Evolutionary conservation across 2,888 invertebrate genomes (phyloP), one percentile per base, ranked within the genome.

Genomic region (Dasysyrphus tricinctus): DNA sequence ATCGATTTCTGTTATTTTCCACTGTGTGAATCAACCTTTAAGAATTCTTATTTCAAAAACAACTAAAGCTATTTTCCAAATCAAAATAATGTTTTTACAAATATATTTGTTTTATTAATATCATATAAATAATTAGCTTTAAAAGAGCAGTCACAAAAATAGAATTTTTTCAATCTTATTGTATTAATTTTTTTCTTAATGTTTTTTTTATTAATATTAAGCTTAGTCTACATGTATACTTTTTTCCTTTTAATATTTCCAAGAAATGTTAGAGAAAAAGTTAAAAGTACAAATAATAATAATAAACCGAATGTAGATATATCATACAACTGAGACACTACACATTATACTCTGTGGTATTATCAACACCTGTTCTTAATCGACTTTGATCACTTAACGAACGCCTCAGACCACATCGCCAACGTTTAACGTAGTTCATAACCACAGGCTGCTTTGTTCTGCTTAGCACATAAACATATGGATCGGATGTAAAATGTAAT

Each of bases 401-500:
- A 14, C 92, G 91, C 11, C 90, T 90, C 3, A 92, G 90, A 67
- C 91, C 91, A 29, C 90, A 90, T 49, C 91, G 90, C 91, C 92
- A 92, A 47, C 91, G 90, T 80, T 91, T 91, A 19, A 91, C 88
- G 88, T 91, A 92, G 49, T 90, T 89, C 72, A 92, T 72, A 69
- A 93, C 86, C 69, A 90, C 91, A 75, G 92, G 91, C 73, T 92
- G 90, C 88, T 93, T 93, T 78, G 93, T 93, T 80, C 96, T 94
- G 91, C 96, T 94, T 37, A 97, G 93, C 65, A 97, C 97, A 92
- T 97, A 97, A 74, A 97, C 94, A 89, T 96, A 96, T 2, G 97
- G 97, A 92, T 97, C 96, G 86, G 97, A 94, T 39, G 96, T 95
- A 92, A 97, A 97, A 93, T 97, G 97, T 70, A 97, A 92, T 69